Base-by-base conservation (phyloP, 2,797 vertebrate genomes). In the Meriones psammophilus region DNA sequence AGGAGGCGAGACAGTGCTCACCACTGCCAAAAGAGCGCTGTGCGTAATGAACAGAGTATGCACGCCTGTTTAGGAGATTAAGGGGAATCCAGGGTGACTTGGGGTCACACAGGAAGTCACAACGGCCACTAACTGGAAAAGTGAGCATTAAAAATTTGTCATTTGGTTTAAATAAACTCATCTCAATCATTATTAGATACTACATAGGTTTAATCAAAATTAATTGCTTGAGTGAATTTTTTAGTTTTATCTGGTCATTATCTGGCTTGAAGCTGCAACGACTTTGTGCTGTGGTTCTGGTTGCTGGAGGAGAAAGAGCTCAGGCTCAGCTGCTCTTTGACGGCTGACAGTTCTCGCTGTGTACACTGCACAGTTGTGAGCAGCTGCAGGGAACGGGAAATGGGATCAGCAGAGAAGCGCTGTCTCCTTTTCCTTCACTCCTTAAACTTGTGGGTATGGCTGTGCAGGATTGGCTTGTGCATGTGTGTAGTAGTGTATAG, bases 41-140 rank as follows among this genome's bases (percentile, higher is more conserved):
- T 66, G 95, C 94, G 95, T 95, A 97, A 96, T 96, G 94, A 97
- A 89, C 56, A 88, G 91, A 86, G 64, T 95, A 84, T 39, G 88
- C 69, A 91, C 39, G 95, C 90, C 96, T 97, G 93, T 94, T 98
- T 97, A 97, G 97, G 97, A 97, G 92, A 96, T 94, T 95, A 92
- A 96, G 94, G 96, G 92, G 96, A 97, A 95, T 89, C 86, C 95
- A 96, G 91, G 96, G 96, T 97, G 97, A 96, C 95, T 97, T 76
- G 12, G 76, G 95, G 92, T 97, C 95, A 97, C 64, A n/a, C 0
- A 4, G 76, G 69, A 58, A 88, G 94, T 87, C 94, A 74, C 62
- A 66, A 62, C 0, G 62, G 96, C 91, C 93, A 97, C 95, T 96
- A 92, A 93, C 90, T 94, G 62, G 93, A 96, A 97, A 97, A 97